Conservation (phyloP, 2,888 invertebrate genomes). For the Lathronympha strigana region DNA sequence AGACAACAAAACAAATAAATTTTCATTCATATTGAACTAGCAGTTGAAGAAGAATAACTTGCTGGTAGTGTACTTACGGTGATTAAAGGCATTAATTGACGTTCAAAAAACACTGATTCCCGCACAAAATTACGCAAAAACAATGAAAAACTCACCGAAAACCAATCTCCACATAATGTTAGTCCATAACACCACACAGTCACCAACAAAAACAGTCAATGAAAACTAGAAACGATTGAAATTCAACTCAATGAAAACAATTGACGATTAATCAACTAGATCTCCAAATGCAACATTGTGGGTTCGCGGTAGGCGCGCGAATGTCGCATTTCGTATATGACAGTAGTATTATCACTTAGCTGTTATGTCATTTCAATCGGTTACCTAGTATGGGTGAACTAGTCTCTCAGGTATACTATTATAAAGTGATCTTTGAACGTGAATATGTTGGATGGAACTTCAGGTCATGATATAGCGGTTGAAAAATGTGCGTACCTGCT, state of each 20-base stretch:
- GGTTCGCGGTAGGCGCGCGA: slow-evolving; percentile 30
- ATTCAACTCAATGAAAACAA: slow-evolving; percentile 17
- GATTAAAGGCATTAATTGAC: too few species aligned
- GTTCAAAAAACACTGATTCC: too few species aligned
- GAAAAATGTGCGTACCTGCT: slow-evolving; percentile 1
- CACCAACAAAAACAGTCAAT: not conserved
- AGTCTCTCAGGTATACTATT: not conserved
- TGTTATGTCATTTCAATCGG: slow-evolving; percentile 3
- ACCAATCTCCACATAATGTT: slow-evolving; percentile 50
- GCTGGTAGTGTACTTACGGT: too few species aligned
- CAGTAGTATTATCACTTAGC: slow-evolving; percentile 32
- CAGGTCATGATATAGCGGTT: not conserved
- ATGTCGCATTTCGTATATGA: slow-evolving; percentile 26
- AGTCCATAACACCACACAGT: slow-evolving; percentile 45
- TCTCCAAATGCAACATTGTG: slow-evolving; percentile 21
- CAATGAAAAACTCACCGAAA: slow-evolving; percentile 47
- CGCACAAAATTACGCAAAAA: not conserved
- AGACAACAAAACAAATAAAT: too few species aligned
- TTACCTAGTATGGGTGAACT: not conserved
- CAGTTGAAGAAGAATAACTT: too few species aligned
- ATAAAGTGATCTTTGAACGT: not conserved
- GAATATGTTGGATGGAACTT: not conserved
- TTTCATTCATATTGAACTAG: too few species aligned
- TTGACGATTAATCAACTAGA: not conserved
- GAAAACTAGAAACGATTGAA: slow-evolving; percentile 5